phyloP scores from a whole-genome alignment of 2,113 vertebrate species.

The Sinocyclocheilus anophthalmus region DNA sequence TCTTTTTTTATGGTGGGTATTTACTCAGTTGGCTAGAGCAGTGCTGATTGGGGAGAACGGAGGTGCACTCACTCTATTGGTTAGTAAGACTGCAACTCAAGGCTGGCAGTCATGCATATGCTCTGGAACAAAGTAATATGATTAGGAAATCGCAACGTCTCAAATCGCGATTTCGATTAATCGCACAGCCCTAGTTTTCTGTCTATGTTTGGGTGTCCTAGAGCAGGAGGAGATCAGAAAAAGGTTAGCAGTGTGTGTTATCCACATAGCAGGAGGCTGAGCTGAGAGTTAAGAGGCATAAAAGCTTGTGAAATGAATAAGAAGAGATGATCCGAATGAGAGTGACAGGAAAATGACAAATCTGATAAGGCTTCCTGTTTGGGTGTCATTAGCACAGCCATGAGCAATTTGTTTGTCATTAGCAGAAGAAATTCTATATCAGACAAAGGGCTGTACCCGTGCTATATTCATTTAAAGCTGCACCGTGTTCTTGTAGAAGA shows the following conservation, averaged over 20 bases:
- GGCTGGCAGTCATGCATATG: too few species aligned
- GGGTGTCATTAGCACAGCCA: slow-evolving; percentile 39
- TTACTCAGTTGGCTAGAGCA: too few species aligned
- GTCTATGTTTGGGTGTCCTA: slow-evolving; percentile 18
- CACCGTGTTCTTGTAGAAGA: neutral
- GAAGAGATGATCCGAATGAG: slow-evolving; percentile 50
- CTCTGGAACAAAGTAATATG: too few species aligned
- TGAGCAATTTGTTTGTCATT: slow-evolving; percentile 24
- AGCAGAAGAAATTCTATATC: neutral
- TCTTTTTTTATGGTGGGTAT: too few species aligned
- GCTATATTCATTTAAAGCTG: neutral
- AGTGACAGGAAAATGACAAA: slow-evolving; percentile 58
- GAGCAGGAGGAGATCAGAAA: slow-evolving; percentile 10
- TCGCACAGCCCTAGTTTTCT: neutral
- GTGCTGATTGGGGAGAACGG: too few species aligned
- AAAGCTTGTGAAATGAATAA: slow-evolving; percentile 63
- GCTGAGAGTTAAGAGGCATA: slow-evolving; percentile 59
- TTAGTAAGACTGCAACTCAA: too few species aligned
- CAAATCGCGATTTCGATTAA: too few species aligned
- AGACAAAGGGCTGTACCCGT: slow-evolving; percentile 7
- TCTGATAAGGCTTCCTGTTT: slow-evolving; percentile 63
- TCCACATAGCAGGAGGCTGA: slow-evolving; percentile 34
- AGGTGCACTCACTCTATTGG: too few species aligned
- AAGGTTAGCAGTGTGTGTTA: slow-evolving; percentile 45
- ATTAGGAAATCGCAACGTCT: too few species aligned